Percentiles rank a stretch among this genome's conserved stretches.
phyloP scores from a whole-genome alignment of 2,797 vertebrate species.

The Neostethus bicornis region DNA sequence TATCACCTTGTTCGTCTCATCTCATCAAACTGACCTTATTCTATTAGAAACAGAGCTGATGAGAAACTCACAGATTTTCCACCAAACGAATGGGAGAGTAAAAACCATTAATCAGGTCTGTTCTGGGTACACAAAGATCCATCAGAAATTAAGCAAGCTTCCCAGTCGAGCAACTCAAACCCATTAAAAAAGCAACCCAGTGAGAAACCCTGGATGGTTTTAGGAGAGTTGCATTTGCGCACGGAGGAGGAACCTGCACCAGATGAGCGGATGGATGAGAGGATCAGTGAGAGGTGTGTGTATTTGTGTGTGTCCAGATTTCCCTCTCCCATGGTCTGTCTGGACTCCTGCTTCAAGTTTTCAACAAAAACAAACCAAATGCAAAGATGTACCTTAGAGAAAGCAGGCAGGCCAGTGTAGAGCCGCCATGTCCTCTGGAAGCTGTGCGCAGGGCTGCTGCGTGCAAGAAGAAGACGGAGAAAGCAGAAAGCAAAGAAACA shows the following conservation, averaged over 20 bases:
- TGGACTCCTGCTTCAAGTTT: constrained; percentile 23
- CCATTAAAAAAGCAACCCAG: constrained; percentile 37
- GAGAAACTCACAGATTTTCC: background rate
- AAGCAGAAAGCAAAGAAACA: background rate
- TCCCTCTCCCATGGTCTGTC: constrained; percentile 24
- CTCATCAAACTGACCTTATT: background rate
- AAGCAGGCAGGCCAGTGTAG: constrained; percentile 41
- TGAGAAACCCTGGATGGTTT: background rate
- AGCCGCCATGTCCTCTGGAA: constrained; percentile 62
- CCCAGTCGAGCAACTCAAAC: constrained; percentile 50
- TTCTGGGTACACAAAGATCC: constrained; percentile 8
- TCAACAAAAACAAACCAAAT: constrained; percentile 14
- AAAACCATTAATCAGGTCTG: constrained; percentile 13
- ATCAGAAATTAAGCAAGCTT: constrained; percentile 39
- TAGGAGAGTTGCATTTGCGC: background rate
- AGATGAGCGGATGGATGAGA: background rate
- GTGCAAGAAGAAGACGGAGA: constrained; percentile 5
- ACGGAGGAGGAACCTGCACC: background rate
- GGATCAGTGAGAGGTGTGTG: constrained; percentile 2
- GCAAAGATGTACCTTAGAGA: constrained; percentile 61
- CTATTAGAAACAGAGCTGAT: background rate
- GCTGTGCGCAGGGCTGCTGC: constrained; percentile 27
- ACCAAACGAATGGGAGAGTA: background rate
- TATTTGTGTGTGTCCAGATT: constrained; percentile 10
- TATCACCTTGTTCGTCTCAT: background rate